These are phyloP conservation scores for Dasypus novemcinctus DNA, from an alignment of 2,113 vertebrate genomes.

Conservation along the genomic window DNA sequence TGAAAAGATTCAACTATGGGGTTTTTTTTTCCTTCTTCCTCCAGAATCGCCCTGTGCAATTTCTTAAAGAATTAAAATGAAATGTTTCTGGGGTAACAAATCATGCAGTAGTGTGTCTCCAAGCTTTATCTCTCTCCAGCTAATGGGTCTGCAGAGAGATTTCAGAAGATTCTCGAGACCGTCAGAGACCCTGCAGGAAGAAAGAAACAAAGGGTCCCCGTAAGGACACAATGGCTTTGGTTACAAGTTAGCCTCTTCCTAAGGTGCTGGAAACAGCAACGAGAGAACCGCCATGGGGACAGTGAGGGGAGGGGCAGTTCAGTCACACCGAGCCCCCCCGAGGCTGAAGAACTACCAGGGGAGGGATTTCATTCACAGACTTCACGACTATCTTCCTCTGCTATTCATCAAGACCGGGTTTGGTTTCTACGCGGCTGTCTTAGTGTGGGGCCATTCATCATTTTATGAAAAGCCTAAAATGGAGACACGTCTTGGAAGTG, in stretches of 20 bases:
- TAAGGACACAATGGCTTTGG: conserved; percentile 42
- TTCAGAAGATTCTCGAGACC: conserved; percentile 70
- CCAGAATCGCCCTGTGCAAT: conserved; percentile 73
- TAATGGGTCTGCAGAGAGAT: conserved; percentile 79
- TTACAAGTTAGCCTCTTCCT: conserved; percentile 65
- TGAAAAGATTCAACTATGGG: conserved; percentile 60
- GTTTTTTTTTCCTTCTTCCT: conserved; percentile 55
- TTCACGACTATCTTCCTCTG: neutral
- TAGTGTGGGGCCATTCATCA: neutral
- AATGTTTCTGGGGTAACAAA: conserved; percentile 77
- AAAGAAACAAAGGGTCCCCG: conserved; percentile 29
- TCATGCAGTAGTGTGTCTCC: conserved; percentile 60
- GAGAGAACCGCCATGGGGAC: neutral
- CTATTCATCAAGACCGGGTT: neutral
- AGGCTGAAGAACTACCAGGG: neutral
- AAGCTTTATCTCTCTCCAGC: conserved; percentile 66
- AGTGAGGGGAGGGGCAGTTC: neutral
- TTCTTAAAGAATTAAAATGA: conserved; percentile 77
- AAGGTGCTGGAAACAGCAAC: conserved; percentile 35
- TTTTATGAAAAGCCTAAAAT: neutral
- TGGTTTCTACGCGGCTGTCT: neutral
- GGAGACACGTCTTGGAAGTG: neutral
- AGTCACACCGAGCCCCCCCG: neutral
- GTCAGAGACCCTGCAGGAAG: conserved; percentile 10
- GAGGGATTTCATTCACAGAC: neutral